Conservation (phyloP, 1,140 invertebrate genomes). For the Chironomus striatipennis region DNA sequence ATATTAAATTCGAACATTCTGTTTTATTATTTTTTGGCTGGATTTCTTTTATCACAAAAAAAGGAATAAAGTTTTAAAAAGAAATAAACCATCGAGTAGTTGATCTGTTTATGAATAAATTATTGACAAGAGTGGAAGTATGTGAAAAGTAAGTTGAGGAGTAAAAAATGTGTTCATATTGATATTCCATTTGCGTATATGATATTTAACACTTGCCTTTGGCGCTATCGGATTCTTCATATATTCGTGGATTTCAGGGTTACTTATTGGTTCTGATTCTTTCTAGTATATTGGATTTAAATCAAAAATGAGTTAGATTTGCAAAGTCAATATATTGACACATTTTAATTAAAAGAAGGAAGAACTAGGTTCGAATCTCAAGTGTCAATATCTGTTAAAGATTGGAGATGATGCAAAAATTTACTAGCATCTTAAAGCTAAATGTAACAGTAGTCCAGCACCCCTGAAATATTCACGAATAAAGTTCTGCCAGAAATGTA, state of each 20-base stretch:
- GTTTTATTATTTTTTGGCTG: not conserved
- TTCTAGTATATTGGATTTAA: no score
- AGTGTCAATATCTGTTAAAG: no score
- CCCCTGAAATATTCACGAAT: no score
- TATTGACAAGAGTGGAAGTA: not conserved
- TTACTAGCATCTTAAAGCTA: no score
- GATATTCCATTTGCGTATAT: constrained; percentile 18
- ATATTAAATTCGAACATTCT: constrained; percentile 15
- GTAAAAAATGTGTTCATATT: not conserved
- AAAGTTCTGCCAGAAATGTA: no score
- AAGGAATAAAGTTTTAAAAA: not conserved
- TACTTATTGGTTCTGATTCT: no score
- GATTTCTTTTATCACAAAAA: not conserved
- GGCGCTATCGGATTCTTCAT: not conserved
- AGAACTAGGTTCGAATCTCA: no score
- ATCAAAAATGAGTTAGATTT: no score
- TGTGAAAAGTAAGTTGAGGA: not conserved
- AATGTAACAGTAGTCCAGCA: no score
- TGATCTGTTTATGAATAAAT: constrained; percentile 24
- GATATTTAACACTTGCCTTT: constrained; percentile 9
- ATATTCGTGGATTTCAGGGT: not conserved
- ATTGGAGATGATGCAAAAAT: no score
- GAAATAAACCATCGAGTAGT: not conserved
- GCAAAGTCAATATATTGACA: no score
- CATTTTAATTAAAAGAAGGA: no score